A percentile compares a stretch with the other conserved stretches of the same genome.
Evolutionary conservation across 1,140 invertebrate genomes (phyloP).

Genomic region (Drosophila hydei): DNA sequence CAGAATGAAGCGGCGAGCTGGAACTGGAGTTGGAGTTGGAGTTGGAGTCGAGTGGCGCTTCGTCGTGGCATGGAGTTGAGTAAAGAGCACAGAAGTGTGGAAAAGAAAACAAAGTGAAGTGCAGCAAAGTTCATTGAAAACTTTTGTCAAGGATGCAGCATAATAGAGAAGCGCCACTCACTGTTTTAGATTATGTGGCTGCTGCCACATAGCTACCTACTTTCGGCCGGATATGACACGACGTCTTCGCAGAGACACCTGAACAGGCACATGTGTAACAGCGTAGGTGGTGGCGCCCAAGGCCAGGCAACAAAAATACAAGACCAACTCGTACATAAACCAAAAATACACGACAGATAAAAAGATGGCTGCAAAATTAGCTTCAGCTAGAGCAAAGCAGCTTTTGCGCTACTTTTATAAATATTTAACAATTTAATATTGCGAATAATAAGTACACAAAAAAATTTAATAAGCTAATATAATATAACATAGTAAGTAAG

Average conservation of each 20-base stretch:
- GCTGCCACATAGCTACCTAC: constrained; percentile 18
- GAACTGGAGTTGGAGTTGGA: not conserved
- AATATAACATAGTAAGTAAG: too few species aligned
- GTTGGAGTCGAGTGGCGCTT: constrained; percentile 10
- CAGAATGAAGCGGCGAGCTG: constrained; percentile 3
- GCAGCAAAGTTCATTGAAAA: constrained; percentile 47
- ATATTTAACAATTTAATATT: too few species aligned
- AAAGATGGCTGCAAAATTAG: constrained; percentile 21
- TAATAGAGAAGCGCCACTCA: constrained; percentile 10
- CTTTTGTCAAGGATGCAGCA: constrained; percentile 31
- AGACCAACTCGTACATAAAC: constrained; percentile 14
- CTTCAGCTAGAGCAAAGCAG: not conserved
- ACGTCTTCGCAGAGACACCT: constrained; percentile 48
- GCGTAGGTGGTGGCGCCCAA: constrained; percentile 12
- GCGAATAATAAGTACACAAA: too few species aligned
- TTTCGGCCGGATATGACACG: constrained; percentile 40
- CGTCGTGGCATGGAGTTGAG: not conserved
- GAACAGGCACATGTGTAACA: constrained; percentile 27
- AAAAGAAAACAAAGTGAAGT: constrained; percentile 41
- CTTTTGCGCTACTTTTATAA: not conserved
- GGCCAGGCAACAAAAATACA: constrained; percentile 42
- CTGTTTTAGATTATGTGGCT: constrained; percentile 22
- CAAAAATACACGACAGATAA: constrained; percentile 45
- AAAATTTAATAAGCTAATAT: too few species aligned
- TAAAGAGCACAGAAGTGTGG: constrained; percentile 24